Evolutionary conservation across 2,888 invertebrate species (phyloP).

Genomic region (Odontothrips loti): DNA sequence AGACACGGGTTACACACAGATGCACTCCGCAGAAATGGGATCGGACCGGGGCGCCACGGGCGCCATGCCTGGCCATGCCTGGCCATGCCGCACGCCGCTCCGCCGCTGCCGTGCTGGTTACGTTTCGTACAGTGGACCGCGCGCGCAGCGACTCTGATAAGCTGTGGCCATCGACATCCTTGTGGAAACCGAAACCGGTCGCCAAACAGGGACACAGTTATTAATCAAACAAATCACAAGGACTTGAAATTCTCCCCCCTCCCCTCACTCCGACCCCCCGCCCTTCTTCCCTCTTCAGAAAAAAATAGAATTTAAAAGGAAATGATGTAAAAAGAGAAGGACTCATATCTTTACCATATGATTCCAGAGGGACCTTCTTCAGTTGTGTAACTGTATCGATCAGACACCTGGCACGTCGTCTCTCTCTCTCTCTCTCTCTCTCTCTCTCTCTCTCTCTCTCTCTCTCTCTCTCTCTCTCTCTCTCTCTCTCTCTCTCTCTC

Average conservation of each 20-base stretch:
- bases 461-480: too few species aligned
- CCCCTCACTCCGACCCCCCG: too few species aligned
- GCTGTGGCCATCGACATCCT: background rate
- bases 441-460: too few species aligned
- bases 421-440: too few species aligned
- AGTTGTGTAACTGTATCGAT: too few species aligned
- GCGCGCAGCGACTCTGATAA: background rate
- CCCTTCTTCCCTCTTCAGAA: too few species aligned
- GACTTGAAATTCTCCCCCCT: background rate
- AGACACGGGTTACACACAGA: background rate
- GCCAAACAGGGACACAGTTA: background rate
- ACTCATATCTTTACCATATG: too few species aligned
- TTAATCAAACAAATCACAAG: background rate
- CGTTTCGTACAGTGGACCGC: background rate
- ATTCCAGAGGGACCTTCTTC: too few species aligned
- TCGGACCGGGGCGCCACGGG: background rate
- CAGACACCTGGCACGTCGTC: too few species aligned
- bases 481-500: background rate
- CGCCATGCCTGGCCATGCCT: background rate
- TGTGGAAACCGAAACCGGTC: background rate
- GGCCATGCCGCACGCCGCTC: background rate
- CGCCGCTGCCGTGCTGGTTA: background rate
- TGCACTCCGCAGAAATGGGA: background rate
- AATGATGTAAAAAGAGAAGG: too few species aligned
- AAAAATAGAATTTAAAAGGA: too few species aligned